Conservation (phyloP, 35 echinoderm and acorn worm genomes). For the Lytechinus variegatus region DNA sequence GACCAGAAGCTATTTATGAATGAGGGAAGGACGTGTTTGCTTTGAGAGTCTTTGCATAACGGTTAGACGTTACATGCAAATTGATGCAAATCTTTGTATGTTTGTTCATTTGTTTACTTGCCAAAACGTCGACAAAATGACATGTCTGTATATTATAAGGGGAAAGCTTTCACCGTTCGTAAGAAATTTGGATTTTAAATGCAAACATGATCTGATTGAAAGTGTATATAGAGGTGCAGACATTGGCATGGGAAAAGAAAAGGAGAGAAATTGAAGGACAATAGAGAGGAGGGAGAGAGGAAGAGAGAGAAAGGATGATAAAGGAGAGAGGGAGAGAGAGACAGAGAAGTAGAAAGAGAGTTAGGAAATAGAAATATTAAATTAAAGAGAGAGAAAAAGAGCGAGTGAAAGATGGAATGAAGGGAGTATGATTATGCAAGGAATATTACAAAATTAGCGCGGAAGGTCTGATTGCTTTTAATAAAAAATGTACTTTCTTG, state of each 20-base stretch:
- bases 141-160: background rate
- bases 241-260: background rate
- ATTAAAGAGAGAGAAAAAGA: too few species aligned
- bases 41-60: background rate
- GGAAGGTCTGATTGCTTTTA: too few species aligned
- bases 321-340: background rate
- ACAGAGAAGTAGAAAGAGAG: too few species aligned
- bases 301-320: background rate
- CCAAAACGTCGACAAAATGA: background rate
- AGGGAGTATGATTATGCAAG: too few species aligned
- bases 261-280: background rate
- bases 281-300: background rate
- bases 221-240: background rate
- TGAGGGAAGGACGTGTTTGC: background rate
- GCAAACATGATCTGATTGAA: background rate
- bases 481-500: too few species aligned
- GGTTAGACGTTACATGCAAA: constrained; percentile 41
- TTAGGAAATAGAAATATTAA: too few species aligned
- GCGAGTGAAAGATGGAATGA: too few species aligned
- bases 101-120: background rate
- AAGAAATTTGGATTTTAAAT: background rate
- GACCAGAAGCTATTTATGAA: background rate
- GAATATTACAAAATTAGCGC: too few species aligned
- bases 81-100: constrained; percentile 3
- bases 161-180: background rate